A percentile compares a stretch with the other conserved stretches of the same genome.
Conservation (phyloP, 2,113 vertebrate genomes). For the Phylloscopus trochiloides region DNA sequence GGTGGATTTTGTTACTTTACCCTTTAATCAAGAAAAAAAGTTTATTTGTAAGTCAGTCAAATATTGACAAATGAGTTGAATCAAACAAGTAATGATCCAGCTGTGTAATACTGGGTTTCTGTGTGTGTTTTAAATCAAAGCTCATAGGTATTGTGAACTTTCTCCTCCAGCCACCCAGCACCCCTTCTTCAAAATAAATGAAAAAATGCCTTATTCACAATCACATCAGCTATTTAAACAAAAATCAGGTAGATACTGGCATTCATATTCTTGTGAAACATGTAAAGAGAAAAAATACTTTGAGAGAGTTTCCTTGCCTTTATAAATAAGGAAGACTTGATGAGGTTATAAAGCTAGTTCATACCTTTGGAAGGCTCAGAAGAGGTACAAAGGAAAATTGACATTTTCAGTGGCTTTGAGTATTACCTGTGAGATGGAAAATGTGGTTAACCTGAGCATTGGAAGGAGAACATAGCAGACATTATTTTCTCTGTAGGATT, state of each 20-base stretch:
- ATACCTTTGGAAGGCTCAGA: not conserved
- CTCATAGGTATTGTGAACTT: not conserved
- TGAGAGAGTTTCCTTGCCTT: not conserved
- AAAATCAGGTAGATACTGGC: not conserved
- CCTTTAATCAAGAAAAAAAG: not conserved
- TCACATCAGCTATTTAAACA: not conserved
- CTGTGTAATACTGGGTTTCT: not conserved
- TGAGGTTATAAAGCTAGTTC: not conserved
- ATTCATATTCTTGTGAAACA: not conserved
- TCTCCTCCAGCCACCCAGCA: not conserved
- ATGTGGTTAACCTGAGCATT: not conserved
- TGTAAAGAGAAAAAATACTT: not conserved
- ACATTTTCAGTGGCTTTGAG: not conserved
- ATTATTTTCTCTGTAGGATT: not conserved
- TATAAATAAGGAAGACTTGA: not conserved
- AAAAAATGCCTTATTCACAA: not conserved
- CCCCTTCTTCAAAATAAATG: not conserved
- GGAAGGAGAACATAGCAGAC: not conserved
- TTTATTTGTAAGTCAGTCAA: not conserved
- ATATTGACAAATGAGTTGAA: not conserved
- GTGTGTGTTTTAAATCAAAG: not conserved
- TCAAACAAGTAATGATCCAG: not conserved
- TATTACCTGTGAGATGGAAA: not conserved
- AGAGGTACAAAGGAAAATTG: not conserved
- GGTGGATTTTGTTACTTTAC: not conserved